Evolutionary conservation across 2,113 vertebrate genomes (phyloP).

Genomic region (Gracilinanus agilis): DNA sequence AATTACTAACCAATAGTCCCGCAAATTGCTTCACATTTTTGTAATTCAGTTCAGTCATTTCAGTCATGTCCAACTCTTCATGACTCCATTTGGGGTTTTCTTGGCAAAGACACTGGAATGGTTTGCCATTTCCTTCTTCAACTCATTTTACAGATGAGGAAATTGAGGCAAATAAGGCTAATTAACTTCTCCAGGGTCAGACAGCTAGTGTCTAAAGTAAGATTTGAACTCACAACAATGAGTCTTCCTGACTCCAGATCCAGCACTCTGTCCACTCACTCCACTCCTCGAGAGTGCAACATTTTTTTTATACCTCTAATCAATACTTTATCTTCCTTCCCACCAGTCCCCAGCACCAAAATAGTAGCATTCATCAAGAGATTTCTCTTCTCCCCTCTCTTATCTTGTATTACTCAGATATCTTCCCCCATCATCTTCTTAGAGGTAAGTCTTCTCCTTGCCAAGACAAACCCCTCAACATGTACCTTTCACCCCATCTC

Average conservation of each 20-base stretch:
- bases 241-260: not conserved
- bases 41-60: not conserved
- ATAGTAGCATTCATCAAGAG: not conserved
- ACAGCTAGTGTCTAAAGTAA: not conserved
- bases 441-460: not conserved
- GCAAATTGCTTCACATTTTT: not conserved
- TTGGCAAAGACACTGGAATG: not conserved
- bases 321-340: not conserved
- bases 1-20: no score
- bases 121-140: not conserved
- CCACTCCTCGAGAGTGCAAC: not conserved
- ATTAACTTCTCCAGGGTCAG: not conserved
- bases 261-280: not conserved
- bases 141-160: not conserved
- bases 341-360: not conserved
- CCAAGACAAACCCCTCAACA: not conserved
- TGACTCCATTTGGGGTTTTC: not conserved
- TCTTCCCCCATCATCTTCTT: no score
- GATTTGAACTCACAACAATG: not conserved
- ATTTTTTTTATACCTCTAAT: not conserved
- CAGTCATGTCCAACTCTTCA: not conserved
- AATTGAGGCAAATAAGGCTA: not conserved
- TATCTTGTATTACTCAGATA: no score
- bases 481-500: not conserved
- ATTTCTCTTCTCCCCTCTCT: not conserved